Percentiles rank a stretch among this genome's conserved stretches.
Conservation (phyloP, 2,888 invertebrate genomes). For the Dastarcus helophoroides region DNA sequence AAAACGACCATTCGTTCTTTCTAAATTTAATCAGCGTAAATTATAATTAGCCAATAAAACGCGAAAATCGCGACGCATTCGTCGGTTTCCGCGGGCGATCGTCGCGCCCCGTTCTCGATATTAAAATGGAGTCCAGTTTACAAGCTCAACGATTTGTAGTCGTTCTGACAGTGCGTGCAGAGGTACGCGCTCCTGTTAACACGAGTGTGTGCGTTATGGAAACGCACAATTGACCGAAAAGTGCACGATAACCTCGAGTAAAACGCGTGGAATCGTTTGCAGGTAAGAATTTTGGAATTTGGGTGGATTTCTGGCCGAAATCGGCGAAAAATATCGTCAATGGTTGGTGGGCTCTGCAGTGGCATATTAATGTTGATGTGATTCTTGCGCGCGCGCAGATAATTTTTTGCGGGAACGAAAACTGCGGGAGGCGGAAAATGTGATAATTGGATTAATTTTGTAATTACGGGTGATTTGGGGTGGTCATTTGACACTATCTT, state of each 20-base stretch:
- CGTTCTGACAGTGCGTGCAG: slow-evolving; percentile 21
- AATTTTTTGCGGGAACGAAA: slow-evolving; percentile 21
- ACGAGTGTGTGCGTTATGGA: slow-evolving; percentile 16
- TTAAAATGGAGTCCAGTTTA: slow-evolving; percentile 26
- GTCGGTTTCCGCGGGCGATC: too few relatives aligned
- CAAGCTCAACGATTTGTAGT: slow-evolving; percentile 30
- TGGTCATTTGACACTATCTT: slow-evolving; percentile 7
- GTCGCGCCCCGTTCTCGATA: background rate
- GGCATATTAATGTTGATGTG: slow-evolving; percentile 27
- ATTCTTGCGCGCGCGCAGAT: slow-evolving; percentile 23
- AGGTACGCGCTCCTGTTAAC: slow-evolving; percentile 7
- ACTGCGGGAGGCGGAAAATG: slow-evolving; percentile 7
- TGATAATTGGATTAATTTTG: too few relatives aligned
- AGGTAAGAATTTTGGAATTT: slow-evolving; percentile 24
- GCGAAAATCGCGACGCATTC: too few relatives aligned
- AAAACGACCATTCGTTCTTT: too few relatives aligned
- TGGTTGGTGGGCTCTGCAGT: slow-evolving; percentile 25
- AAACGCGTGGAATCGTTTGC: slow-evolving; percentile 13
- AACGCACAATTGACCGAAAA: slow-evolving; percentile 14
- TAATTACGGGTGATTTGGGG: slow-evolving; percentile 16
- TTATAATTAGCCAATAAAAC: too few relatives aligned
- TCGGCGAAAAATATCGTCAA: slow-evolving; percentile 17
- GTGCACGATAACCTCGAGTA: slow-evolving; percentile 13
- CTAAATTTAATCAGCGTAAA: too few relatives aligned
- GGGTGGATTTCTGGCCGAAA: slow-evolving; percentile 14